Base-by-base conservation (phyloP, 2,888 invertebrate genomes). In the Oxyscelio sp. region DNA sequence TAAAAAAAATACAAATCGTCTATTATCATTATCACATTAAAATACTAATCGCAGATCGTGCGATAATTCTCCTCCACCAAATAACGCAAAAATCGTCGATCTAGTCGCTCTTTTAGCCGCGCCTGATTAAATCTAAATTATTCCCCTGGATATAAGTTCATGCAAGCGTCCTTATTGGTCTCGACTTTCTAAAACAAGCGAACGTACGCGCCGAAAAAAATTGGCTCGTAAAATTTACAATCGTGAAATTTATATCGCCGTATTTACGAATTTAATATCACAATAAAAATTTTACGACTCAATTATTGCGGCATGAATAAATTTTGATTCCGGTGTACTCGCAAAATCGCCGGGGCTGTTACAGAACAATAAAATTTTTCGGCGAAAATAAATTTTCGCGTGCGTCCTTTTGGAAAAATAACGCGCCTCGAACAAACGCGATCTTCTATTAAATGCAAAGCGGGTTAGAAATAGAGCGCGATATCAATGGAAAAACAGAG, bases 91-190 rank as follows among this genome's bases (percentile, higher is more conserved):
- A 50, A 71, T 50, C 56, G 19, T 52, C n/a, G 56, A 71, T 59
- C 34, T 71, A 71, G 61, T 73, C 61, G 50, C 34, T 27, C 21
- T 17, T 52, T 61, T 27, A 73, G 52, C 61, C 40, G 0, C 9
- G 61, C 24, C 61, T 52, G 61, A 73, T 61, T 40, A 52, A 61
- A 73, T 61, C 50, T 73, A 48, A 73, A 73, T 43, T 58, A 21
- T 52, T 61, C 17, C 38, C 59, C 40, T 40, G 59, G 11, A 70
- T 54, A 45, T 17, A 59, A 71, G 50, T 59, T 71, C 59, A 52
- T 73, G 50, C 50, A 71, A 71, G 56, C 48, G 34, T 52, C 21
- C 73, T 61, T 61, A 73, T 73, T 61, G n/a, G 6, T 54, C 17
- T n/a, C 8, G 52, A 59, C 45, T 70, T 56, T 68, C 8, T 22